Conservation (phyloP, 2,888 invertebrate genomes). For the Diarsia brunnea region DNA sequence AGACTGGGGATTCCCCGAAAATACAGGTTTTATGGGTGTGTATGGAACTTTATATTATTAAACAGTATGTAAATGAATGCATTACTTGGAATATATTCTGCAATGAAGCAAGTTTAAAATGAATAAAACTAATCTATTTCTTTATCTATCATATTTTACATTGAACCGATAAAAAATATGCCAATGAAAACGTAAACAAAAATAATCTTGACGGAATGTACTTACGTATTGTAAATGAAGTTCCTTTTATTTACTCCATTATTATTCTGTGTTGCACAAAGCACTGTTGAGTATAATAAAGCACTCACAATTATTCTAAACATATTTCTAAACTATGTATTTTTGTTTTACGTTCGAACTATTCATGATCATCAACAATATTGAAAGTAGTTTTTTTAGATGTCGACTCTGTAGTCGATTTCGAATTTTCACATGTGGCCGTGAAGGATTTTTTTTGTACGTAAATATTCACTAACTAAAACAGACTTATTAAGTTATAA, state of each 20-base stretch:
- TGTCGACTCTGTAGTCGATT: conserved; percentile 11
- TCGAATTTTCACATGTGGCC: neutral
- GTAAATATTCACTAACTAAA: neutral
- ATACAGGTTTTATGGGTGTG: neutral
- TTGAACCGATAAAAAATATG: neutral
- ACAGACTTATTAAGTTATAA: neutral
- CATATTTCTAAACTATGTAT: conserved; percentile 50
- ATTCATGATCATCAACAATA: conserved; percentile 15
- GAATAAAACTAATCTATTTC: neutral
- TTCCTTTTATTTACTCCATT: conserved; percentile 66
- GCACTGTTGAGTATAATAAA: conserved; percentile 54
- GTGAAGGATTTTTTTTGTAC: neutral
- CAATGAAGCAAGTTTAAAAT: neutral
- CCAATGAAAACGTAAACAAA: conserved; percentile 47
- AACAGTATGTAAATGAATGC: neutral
- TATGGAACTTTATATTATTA: neutral
- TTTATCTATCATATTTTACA: neutral
- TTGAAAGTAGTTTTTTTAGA: neutral
- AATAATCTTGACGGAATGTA: conserved; percentile 37
- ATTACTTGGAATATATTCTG: neutral
- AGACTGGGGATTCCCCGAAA: conserved; percentile 13
- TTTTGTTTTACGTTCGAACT: conserved; percentile 16
- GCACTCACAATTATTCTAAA: conserved; percentile 55
- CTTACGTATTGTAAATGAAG: conserved; percentile 82
- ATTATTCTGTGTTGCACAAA: conserved; percentile 40